Conservation (phyloP, 2,797 vertebrate genomes). For the Enteromius anoplus region DNA sequence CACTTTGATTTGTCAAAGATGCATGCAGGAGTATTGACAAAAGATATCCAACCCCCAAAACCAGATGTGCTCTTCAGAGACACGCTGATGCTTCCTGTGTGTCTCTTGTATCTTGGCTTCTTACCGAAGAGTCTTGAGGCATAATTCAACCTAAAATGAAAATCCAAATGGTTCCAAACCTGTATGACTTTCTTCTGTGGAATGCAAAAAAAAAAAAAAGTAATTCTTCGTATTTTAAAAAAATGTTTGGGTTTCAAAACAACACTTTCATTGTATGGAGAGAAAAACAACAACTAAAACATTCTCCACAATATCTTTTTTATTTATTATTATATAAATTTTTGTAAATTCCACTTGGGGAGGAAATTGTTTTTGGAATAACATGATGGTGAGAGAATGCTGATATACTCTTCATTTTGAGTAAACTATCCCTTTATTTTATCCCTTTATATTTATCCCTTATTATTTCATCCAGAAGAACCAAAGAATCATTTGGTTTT, state of each 20-base stretch:
- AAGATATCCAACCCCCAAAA: slow-evolving; percentile 69
- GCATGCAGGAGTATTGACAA: slow-evolving; percentile 81
- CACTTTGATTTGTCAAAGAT: slow-evolving; percentile 84
- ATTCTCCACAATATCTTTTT: neutral
- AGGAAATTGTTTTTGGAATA: neutral
- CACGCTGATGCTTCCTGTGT: slow-evolving; percentile 53
- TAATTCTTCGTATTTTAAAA: neutral
- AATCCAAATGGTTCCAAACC: neutral
- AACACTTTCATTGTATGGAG: neutral
- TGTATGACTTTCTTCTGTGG: neutral
- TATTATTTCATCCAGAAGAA: neutral
- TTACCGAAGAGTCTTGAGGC: slow-evolving; percentile 9
- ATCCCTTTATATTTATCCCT: too few relatives aligned
- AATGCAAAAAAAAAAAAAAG: slow-evolving; percentile 60
- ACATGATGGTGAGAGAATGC: neutral
- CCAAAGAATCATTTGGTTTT: neutral
- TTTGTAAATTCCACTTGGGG: too few relatives aligned
- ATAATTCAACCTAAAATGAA: neutral
- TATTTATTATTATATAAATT: neutral
- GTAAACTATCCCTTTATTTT: neutral
- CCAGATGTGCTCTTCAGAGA: slow-evolving; percentile 59
- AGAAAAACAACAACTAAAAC: neutral
- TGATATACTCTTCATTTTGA: neutral
- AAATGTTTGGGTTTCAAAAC: neutral
- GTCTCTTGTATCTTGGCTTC: slow-evolving; percentile 48